phyloP scores from a whole-genome alignment of 1,140 invertebrate genomes.

The Vanessa atalanta region DNA sequence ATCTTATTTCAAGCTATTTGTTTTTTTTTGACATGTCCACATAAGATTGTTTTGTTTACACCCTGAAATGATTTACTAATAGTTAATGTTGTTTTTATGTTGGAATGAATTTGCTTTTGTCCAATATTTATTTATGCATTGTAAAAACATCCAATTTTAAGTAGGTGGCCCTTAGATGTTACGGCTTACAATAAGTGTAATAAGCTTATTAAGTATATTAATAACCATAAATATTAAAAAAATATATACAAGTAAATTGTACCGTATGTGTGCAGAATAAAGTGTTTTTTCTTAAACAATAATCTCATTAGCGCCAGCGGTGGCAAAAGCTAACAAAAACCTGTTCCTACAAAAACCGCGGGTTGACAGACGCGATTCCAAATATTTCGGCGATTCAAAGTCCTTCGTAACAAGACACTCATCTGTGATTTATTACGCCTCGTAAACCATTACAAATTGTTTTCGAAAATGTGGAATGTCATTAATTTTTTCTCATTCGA shows the following conservation, averaged over 20 bases:
- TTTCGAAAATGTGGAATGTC: constrained; percentile 50
- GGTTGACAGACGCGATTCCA: constrained; percentile 71
- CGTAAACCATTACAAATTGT: constrained; percentile 73
- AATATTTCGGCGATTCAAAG: constrained; percentile 74
- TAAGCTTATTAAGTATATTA: neutral
- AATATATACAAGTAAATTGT: no score
- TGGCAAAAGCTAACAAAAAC: constrained; percentile 56
- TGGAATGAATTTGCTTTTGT: no score
- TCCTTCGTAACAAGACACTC: constrained; percentile 69
- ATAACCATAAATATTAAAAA: neutral
- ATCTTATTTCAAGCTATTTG: constrained; percentile 4
- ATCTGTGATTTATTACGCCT: constrained; percentile 64
- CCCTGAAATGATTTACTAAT: no score
- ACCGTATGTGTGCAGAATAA: neutral
- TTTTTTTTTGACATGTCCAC: neutral
- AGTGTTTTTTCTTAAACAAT: constrained; percentile 4
- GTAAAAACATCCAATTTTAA: no score
- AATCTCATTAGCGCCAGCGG: constrained; percentile 64
- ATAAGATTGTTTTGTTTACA: no score
- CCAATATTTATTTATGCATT: no score
- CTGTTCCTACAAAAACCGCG: constrained; percentile 51
- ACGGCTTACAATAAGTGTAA: no score
- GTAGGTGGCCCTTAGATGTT: no score
- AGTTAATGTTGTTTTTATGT: no score
- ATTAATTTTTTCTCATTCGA: constrained; percentile 44